Evolutionary conservation across 2,113 vertebrate species (phyloP), one percentile per base, ranked within the genome.

Genomic region (Eira barbara): DNA sequence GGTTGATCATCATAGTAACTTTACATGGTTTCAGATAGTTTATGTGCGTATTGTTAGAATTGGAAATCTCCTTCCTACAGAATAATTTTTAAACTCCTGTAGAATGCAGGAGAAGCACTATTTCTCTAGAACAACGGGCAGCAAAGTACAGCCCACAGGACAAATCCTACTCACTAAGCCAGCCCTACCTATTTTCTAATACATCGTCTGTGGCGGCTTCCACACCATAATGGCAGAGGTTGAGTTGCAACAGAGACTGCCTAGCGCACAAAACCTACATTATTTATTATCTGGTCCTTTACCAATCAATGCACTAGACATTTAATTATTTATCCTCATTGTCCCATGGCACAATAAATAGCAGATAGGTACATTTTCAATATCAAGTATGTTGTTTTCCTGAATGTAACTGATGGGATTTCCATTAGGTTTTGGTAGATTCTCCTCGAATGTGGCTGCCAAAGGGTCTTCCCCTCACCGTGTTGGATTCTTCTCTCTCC

Each of bases 321-420:
- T 49, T 91, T 87, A 49, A 83, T 93, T 95, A 86, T 84, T 91
- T 89, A 93, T 84, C 63, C 63, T 89, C 71, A 42, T 15, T 85
- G 52, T 78, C n/a, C 36, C 52, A 45, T 25, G 36, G 78, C 23
- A 69, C 49, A 61, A 61, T 63, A 85, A 83, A 83, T 4, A 55
- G 12, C 39, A 78, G 29, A 57, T 31, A 55, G 9, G 7, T 39
- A 88, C 49, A 83, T 61, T 49, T 84, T 91, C 92, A 85, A 6
- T 78, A 20, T 89, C 23, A 74, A 29, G 7, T 69, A 20, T 27
- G 76, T 57, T 61, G 17, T 57, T 95, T 96, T 82, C 52, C 47
- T 92, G 42, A 93, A 67, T 52, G 36, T 27, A 42, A 79, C 52
- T 49, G 79, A 67, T 67, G 87, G 27, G 36, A 12, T 82, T 81